Base-by-base conservation (phyloP, 2,113 vertebrate species). In the Phrynocephalus versicolor region DNA sequence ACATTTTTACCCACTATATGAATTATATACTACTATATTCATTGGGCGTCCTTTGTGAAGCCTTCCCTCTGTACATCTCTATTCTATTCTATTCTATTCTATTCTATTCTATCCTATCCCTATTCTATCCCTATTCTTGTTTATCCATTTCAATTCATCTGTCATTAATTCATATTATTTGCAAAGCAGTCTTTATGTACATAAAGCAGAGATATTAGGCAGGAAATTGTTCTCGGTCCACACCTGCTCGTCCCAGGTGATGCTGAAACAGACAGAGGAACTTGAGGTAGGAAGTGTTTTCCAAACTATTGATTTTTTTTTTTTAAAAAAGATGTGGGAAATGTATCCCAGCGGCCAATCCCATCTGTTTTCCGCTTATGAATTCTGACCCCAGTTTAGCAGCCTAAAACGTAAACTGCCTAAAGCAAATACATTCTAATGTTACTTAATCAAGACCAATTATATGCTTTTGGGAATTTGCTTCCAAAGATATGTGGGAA, bases 331-430 rank as follows among this genome's bases (percentile, higher is more conserved):
- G 82, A 91, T 90, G 85, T 89, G 82, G 10, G 37, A 74, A 15
- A 62, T 57, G 74, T 27, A 83, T 83, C 72, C 70, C 71, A 74
- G 70, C 76, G 89, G 87, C 89, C 5, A 93, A 91, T 92, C 90
- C 88, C 90, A 81, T 80, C 91, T 93, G 88, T 90, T 90, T 90
- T 89, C 83, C 85, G 85, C 88, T 81, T 90, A 86, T 81, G 88
- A 89, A 92, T 86, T 81, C 81, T 90, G 89, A 90, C 87, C 75
- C 51, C 13, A 82, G 86, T 92, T 94, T 89, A 91, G 91, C 83
- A 90, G 92, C 79, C 91, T 37, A 89, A 91, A 87, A 88, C n/a
- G n/a, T n/a, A 91, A 92, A 86, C 88, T 88, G 88, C 90, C 64
- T 51, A 81, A 90, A 60, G 41, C 55, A 65, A 30, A 51, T 30